These are phyloP conservation scores for Gymnobelideus leadbeateri DNA, from an alignment of 2,113 vertebrate species.

Conservation along the genomic window DNA sequence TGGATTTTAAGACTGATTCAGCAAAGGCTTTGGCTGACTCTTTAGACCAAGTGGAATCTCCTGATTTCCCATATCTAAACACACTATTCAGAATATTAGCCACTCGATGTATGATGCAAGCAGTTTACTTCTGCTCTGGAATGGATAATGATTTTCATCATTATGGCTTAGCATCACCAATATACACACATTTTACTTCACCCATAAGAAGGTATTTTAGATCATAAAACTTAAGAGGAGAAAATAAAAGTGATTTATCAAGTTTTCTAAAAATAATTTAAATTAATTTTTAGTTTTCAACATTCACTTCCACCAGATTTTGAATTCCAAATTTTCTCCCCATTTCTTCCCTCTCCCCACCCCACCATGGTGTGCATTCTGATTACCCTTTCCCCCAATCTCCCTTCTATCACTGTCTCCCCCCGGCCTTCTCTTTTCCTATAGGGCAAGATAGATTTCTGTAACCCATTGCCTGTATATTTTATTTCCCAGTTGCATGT, in stretches of 20 bases:
- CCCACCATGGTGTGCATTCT: no score
- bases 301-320: no score
- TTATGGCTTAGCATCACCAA: slow-evolving; percentile 96
- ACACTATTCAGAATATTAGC: slow-evolving; percentile 94
- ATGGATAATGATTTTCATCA: slow-evolving; percentile 98
- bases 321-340: no score
- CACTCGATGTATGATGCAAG: slow-evolving; percentile 99
- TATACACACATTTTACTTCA: slow-evolving; percentile 99
- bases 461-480: no score
- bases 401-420: no score
- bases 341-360: no score
- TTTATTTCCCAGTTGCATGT: no score
- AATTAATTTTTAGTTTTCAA: no score
- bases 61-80: slow-evolving; percentile 92
- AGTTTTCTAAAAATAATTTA: neutral
- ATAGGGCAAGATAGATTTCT: no score
- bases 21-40: slow-evolving; percentile 97
- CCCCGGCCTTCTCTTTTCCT: no score
- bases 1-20: slow-evolving; percentile 93
- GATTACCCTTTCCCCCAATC: no score
- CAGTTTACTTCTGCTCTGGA: slow-evolving; percentile 98
- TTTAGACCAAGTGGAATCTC: slow-evolving; percentile 89
- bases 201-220: slow-evolving; percentile 94
- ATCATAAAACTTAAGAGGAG: slow-evolving; percentile 13
- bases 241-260: neutral